These are phyloP conservation scores for Molanna angustata DNA, from an alignment of 2,888 invertebrate species.

Conservation along the genomic window DNA sequence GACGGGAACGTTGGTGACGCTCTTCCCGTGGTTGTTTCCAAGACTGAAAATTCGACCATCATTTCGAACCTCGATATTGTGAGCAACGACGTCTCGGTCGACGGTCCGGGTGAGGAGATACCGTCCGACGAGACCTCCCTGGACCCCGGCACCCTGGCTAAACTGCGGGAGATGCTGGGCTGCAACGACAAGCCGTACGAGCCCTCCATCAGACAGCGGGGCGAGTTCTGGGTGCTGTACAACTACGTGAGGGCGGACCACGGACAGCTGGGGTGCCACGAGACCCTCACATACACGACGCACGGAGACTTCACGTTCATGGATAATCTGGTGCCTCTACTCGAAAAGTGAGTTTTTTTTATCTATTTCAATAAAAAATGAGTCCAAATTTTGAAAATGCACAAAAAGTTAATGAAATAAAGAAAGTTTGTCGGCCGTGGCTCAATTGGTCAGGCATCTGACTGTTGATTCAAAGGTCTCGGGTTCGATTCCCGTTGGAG, in stretches of 20 bases:
- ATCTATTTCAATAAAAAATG: too few relatives aligned
- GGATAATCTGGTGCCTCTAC: slow-evolving; percentile 81
- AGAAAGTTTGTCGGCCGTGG: too few relatives aligned
- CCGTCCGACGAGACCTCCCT: slow-evolving; percentile 42
- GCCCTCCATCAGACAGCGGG: slow-evolving; percentile 65
- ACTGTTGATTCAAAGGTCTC: too few relatives aligned
- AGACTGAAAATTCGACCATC: slow-evolving; percentile 3
- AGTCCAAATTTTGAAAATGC: too few relatives aligned
- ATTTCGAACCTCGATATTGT: not conserved
- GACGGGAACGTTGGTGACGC: slow-evolving; percentile 36
- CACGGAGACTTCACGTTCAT: slow-evolving; percentile 91
- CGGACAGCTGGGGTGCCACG: slow-evolving; percentile 69
- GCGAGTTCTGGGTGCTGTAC: slow-evolving; percentile 85
- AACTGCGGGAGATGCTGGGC: slow-evolving; percentile 51
- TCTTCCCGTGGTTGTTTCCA: slow-evolving; percentile 39
- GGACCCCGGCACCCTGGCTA: slow-evolving; percentile 43
- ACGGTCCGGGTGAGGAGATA: not conserved
- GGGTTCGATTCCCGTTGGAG: too few relatives aligned
- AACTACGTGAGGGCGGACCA: slow-evolving; percentile 78
- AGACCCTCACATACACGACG: slow-evolving; percentile 87
- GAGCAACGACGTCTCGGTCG: not conserved
- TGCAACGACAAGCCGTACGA: slow-evolving; percentile 64
- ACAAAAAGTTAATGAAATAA: too few relatives aligned
- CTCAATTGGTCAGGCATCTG: too few relatives aligned
- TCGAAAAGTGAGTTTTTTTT: slow-evolving; percentile 63